Percentiles rank a stretch among this genome's conserved stretches.
phyloP scores from a whole-genome alignment of 2,888 invertebrate species.

The Pseudococcus jackbeardsleyi region DNA sequence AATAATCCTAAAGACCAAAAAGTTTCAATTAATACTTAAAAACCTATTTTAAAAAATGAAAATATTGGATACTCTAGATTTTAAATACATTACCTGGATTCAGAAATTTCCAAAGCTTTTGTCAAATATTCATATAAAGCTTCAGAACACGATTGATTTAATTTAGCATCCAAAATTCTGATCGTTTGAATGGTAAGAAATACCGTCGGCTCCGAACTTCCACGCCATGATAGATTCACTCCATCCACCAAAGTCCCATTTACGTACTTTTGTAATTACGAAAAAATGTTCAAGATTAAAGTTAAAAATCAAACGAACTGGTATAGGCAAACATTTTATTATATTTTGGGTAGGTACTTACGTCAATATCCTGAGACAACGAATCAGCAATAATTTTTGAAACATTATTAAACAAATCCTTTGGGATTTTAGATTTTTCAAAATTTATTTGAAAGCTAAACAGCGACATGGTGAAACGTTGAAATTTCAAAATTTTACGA shows the following conservation, averaged over 20 bases:
- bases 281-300: neutral
- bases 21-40: neutral
- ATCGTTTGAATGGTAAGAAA: slow-evolving; percentile 38
- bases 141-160: slow-evolving; percentile 13
- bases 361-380: slow-evolving; percentile 8
- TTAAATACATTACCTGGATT: slow-evolving; percentile 33
- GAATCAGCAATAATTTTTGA: slow-evolving; percentile 41
- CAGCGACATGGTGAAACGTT: slow-evolving; percentile 41
- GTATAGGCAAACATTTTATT: neutral
- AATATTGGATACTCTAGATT: neutral
- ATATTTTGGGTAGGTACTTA: slow-evolving; percentile 26
- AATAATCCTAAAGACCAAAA: slow-evolving; percentile 53
- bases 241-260: slow-evolving; percentile 30
- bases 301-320: neutral
- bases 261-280: neutral
- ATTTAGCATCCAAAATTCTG: neutral
- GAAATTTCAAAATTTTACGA: neutral
- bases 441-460: slow-evolving; percentile 58
- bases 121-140: slow-evolving; percentile 42
- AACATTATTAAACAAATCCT: neutral
- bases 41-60: neutral
- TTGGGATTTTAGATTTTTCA: slow-evolving; percentile 44
- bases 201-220: neutral
- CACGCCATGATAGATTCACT: slow-evolving; percentile 44
- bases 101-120: neutral